A percentile compares a stretch with the other conserved stretches of the same genome.
Evolutionary conservation across 1,140 invertebrate species (phyloP).

Genomic region (Uloborus diversus): DNA sequence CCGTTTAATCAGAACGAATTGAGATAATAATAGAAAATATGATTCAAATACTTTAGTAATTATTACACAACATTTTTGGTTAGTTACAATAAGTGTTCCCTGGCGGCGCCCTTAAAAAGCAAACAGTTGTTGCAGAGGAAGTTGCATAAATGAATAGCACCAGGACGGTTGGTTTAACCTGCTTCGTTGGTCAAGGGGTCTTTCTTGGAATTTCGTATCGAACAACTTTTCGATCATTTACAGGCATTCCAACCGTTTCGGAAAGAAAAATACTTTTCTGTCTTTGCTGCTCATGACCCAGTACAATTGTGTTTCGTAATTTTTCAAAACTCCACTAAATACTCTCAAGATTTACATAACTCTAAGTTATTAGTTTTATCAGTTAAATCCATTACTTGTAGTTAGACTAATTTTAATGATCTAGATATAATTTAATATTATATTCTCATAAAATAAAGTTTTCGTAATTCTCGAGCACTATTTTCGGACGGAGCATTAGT

Average conservation of each 20-base stretch:
- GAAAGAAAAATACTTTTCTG: background rate
- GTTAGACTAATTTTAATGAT: background rate
- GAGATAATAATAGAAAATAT: too few species aligned
- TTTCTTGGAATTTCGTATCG: slow-evolving; percentile 1
- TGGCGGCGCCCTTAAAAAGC: too few species aligned
- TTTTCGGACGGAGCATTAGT: background rate
- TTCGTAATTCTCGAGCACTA: background rate
- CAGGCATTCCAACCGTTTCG: slow-evolving; percentile 22
- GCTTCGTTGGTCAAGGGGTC: slow-evolving; percentile 34
- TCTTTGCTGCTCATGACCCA: background rate
- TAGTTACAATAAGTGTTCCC: too few species aligned
- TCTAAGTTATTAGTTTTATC: background rate
- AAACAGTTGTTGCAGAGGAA: background rate
- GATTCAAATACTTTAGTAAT: too few species aligned
- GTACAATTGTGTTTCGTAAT: background rate
- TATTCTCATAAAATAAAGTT: background rate
- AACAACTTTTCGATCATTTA: background rate
- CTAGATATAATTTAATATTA: background rate
- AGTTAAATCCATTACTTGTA: background rate
- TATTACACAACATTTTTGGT: too few species aligned
- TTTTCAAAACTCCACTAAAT: background rate
- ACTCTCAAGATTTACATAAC: background rate
- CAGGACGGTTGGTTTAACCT: slow-evolving; percentile 50
- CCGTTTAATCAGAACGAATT: too few species aligned
- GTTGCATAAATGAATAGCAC: slow-evolving; percentile 29